phyloP scores from a whole-genome alignment of 2,888 invertebrate genomes.

The Dastarcus helophoroides region DNA sequence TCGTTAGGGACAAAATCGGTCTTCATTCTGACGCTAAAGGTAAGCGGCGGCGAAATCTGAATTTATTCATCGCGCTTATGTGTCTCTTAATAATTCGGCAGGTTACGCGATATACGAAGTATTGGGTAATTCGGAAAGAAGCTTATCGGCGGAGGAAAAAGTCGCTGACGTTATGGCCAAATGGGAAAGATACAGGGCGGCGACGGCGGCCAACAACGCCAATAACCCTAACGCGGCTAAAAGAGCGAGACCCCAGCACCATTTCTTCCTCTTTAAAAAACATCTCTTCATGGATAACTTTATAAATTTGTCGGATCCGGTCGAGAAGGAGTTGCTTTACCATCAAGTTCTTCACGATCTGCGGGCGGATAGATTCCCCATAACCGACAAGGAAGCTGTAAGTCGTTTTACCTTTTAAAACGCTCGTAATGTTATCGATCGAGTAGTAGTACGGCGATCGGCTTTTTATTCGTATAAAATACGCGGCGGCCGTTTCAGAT shows the following conservation, averaged over 20 bases:
- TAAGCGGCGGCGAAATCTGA: too few relatives aligned
- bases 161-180: slow-evolving; percentile 90
- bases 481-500: too few relatives aligned
- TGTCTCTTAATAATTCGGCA: slow-evolving; percentile 21
- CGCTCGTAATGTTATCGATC: neutral
- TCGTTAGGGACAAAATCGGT: slow-evolving; percentile 83
- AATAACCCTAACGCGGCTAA: slow-evolving; percentile 30
- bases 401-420: slow-evolving; percentile 41
- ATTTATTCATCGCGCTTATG: neutral
- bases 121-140: slow-evolving; percentile 75
- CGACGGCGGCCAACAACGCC: slow-evolving; percentile 45
- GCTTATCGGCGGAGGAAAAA: slow-evolving; percentile 74
- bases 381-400: slow-evolving; percentile 89
- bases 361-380: slow-evolving; percentile 81
- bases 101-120: slow-evolving; percentile 92
- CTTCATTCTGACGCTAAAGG: slow-evolving; percentile 58
- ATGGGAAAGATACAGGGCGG: slow-evolving; percentile 80
- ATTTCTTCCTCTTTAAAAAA: slow-evolving; percentile 68
- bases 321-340: slow-evolving; percentile 87
- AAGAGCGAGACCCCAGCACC: slow-evolving; percentile 42
- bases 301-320: slow-evolving; percentile 68
- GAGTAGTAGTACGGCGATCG: too few relatives aligned
- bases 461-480: too few relatives aligned
- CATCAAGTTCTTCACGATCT: slow-evolving; percentile 88
- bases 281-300: slow-evolving; percentile 72